Percentiles rank a stretch among this genome's conserved stretches.
These are phyloP conservation scores for Callaeas wilsoni DNA, from an alignment of 2,113 vertebrate genomes.

Conservation along the genomic window DNA sequence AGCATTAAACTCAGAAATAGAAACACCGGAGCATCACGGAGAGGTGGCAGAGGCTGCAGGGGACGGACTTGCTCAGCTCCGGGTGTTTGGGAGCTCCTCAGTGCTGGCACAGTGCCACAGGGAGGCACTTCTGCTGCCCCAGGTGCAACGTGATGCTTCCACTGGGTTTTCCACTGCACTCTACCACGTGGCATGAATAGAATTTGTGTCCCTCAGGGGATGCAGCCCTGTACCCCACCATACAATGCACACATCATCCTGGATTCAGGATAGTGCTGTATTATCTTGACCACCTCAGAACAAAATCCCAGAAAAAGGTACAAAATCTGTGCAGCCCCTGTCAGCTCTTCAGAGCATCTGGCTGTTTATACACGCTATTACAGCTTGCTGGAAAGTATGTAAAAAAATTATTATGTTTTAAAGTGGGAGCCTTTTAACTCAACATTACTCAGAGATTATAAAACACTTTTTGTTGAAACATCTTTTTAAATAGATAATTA, in stretches of 20 bases:
- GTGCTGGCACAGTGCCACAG: accelerated
- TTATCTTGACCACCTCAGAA: not conserved
- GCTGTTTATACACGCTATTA: not conserved
- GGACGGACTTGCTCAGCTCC: not conserved
- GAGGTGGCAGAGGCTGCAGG: accelerated
- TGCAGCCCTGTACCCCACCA: not conserved
- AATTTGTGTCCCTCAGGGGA: not conserved
- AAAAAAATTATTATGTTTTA: not conserved
- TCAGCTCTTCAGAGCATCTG: not conserved
- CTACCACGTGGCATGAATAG: accelerated
- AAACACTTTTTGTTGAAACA: not conserved
- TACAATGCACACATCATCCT: accelerated
- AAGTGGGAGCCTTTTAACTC: not conserved
- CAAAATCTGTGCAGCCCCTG: not conserved
- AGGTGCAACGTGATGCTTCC: not conserved
- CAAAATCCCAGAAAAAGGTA: not conserved
- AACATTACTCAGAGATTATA: not conserved
- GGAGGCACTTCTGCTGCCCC: not conserved
- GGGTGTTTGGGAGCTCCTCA: not conserved
- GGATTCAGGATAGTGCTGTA: not conserved
- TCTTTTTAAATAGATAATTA: not conserved
- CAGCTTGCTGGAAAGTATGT: not conserved
- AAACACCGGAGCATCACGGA: accelerated
- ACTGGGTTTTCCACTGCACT: not conserved
- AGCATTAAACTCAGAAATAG: not conserved